Percentiles rank a stretch among this genome's conserved stretches.
Evolutionary conservation across 2,888 invertebrate species (phyloP).

Genomic region (Brenthis hecate): DNA sequence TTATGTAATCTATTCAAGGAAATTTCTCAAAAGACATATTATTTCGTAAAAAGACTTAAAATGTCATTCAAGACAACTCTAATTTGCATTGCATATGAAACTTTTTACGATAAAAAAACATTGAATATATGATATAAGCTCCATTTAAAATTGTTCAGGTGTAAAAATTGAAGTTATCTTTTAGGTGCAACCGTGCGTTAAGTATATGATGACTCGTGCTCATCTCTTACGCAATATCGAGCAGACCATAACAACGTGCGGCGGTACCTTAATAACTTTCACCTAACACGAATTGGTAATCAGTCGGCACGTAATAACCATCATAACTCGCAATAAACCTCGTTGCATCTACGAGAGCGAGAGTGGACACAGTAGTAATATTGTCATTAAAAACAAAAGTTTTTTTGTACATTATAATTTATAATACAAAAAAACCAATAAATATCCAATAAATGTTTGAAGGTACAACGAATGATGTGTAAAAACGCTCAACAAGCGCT

Average conservation of each 20-base stretch:
- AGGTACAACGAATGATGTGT: too few species aligned
- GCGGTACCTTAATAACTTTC: constrained; percentile 64
- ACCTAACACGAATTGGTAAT: constrained; percentile 65
- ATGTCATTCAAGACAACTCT: constrained; percentile 6
- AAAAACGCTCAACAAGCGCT: too few species aligned
- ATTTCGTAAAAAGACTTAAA: not conserved
- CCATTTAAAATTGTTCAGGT: too few species aligned
- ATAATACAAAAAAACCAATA: too few species aligned
- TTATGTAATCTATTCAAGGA: constrained; percentile 4
- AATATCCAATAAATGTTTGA: too few species aligned
- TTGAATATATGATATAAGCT: too few species aligned
- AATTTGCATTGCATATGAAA: constrained; percentile 4
- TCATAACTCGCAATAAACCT: constrained; percentile 60
- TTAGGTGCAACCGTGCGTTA: constrained; percentile 15
- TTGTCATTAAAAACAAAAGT: constrained; percentile 65
- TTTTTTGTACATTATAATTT: constrained; percentile 27
- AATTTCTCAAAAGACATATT: not conserved
- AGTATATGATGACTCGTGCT: constrained; percentile 31
- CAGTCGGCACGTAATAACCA: constrained; percentile 60
- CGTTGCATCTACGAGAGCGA: constrained; percentile 60
- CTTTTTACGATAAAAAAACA: too few species aligned
- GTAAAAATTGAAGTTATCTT: too few species aligned
- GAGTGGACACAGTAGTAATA: constrained; percentile 68
- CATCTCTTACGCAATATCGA: constrained; percentile 33
- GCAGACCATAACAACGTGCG: constrained; percentile 20